Conservation (phyloP, 2,797 vertebrate genomes). For the Clamator glandarius region DNA sequence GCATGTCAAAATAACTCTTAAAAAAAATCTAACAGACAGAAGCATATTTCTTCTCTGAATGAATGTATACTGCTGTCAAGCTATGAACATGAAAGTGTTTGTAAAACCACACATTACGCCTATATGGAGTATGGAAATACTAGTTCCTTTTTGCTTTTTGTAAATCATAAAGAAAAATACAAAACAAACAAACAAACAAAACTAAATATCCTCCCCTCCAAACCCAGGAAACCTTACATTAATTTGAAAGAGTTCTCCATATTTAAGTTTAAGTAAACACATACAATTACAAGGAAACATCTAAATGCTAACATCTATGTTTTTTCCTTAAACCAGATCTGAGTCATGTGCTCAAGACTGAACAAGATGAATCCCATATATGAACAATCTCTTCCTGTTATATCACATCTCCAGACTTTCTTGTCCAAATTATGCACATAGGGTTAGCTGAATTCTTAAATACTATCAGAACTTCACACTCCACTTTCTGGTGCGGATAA, state of each 20-base stretch:
- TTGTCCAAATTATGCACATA: background rate
- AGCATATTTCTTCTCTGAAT: background rate
- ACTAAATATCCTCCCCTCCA: accelerated
- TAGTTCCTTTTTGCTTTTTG: background rate
- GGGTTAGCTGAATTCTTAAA: background rate
- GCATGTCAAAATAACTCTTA: background rate
- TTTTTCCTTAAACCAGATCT: background rate
- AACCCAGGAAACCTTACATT: background rate
- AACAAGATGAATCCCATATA: background rate
- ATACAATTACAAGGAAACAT: background rate
- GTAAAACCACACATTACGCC: background rate
- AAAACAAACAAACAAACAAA: background rate
- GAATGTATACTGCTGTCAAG: background rate
- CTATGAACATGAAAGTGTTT: background rate
- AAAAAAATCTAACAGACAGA: background rate
- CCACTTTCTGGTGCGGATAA: background rate
- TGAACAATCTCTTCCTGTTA: background rate
- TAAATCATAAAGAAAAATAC: background rate
- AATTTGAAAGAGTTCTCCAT: background rate
- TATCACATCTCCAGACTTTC: background rate
- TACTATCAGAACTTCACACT: background rate
- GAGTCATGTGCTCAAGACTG: background rate
- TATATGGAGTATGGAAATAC: accelerated
- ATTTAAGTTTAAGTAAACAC: background rate
- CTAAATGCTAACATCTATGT: background rate